A percentile compares a stretch with the other conserved stretches of the same genome.
These are phyloP conservation scores for Helostoma temminkii DNA, from an alignment of 2,797 vertebrate genomes.

Conservation along the genomic window DNA sequence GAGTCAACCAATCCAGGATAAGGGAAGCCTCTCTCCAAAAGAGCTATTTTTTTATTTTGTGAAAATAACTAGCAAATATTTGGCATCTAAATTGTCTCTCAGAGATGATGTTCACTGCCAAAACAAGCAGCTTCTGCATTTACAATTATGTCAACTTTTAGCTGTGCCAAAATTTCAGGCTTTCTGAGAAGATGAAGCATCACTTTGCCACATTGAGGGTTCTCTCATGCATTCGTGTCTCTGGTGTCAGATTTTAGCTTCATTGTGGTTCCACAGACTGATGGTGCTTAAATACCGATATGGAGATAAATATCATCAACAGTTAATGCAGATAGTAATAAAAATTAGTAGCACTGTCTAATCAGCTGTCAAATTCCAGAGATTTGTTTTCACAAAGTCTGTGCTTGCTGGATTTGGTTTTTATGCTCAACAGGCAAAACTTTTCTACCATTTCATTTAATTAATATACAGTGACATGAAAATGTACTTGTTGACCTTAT, in stretches of 20 bases:
- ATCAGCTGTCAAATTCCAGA: slow-evolving; percentile 39
- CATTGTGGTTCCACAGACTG: slow-evolving; percentile 59
- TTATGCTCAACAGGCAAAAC: slow-evolving; percentile 7
- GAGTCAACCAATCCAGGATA: no score
- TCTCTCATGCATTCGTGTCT: slow-evolving; percentile 28
- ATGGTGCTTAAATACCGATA: slow-evolving; percentile 54
- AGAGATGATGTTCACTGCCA: slow-evolving; percentile 28
- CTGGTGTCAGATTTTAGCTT: slow-evolving; percentile 25
- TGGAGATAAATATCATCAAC: slow-evolving; percentile 53
- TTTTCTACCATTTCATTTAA: slow-evolving; percentile 27
- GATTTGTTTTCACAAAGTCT: slow-evolving; percentile 41
- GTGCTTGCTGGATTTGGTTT: slow-evolving; percentile 18
- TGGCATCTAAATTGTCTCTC: slow-evolving; percentile 19
- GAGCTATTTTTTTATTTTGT: background rate
- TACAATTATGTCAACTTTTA: slow-evolving; percentile 38
- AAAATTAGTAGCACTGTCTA: slow-evolving; percentile 35
- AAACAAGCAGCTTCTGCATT: slow-evolving; percentile 37
- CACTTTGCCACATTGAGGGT: slow-evolving; percentile 3
- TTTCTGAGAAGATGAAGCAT: slow-evolving; percentile 45
- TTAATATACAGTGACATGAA: slow-evolving; percentile 21
- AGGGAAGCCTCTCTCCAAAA: background rate
- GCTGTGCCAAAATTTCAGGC: slow-evolving; percentile 42
- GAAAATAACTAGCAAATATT: slow-evolving; percentile 1
- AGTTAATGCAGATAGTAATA: slow-evolving; percentile 35
- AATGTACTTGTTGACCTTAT: slow-evolving; percentile 4